These are phyloP conservation scores for Drosophila bocki DNA, from an alignment of 1,140 invertebrate genomes.

Conservation along the genomic window DNA sequence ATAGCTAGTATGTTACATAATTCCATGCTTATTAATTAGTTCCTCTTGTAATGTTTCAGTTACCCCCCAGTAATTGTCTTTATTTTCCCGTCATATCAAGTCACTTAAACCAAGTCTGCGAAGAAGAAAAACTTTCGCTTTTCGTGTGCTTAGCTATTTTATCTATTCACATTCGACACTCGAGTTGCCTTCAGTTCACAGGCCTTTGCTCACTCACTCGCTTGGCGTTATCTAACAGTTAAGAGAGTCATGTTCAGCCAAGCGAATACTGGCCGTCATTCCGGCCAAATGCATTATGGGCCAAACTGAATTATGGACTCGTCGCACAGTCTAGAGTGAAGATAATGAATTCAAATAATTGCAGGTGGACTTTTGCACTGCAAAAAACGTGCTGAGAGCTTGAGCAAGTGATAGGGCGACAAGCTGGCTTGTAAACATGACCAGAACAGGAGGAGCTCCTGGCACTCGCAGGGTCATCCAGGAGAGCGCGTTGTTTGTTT, in stretches of 20 bases:
- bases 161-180: constrained; percentile 21
- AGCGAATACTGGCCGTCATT: constrained; percentile 19
- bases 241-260: constrained; percentile 36
- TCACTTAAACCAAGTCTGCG: constrained; percentile 8
- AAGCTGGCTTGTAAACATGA: constrained; percentile 15
- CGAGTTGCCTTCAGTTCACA: constrained; percentile 24
- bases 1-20: too few species aligned
- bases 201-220: constrained; percentile 14
- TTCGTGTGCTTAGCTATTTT: constrained; percentile 22
- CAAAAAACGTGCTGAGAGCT: constrained; percentile 35
- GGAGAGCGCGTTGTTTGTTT: constrained; percentile 27
- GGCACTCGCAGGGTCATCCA: background rate
- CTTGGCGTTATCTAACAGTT: constrained; percentile 51
- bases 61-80: background rate
- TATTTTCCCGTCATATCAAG: constrained; percentile 46
- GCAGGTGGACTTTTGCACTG: constrained; percentile 9
- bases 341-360: constrained; percentile 27
- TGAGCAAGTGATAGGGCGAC: constrained; percentile 37
- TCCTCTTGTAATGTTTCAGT: too few species aligned
- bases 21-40: too few species aligned
- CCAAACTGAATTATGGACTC: constrained; percentile 22
- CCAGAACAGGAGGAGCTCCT: background rate
- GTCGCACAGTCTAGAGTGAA: constrained; percentile 5
- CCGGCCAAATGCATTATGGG: constrained; percentile 51
- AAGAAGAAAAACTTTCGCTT: constrained; percentile 63